Evolutionary conservation across 2,113 vertebrate species (phyloP).

Genomic region (Globicephala melas): DNA sequence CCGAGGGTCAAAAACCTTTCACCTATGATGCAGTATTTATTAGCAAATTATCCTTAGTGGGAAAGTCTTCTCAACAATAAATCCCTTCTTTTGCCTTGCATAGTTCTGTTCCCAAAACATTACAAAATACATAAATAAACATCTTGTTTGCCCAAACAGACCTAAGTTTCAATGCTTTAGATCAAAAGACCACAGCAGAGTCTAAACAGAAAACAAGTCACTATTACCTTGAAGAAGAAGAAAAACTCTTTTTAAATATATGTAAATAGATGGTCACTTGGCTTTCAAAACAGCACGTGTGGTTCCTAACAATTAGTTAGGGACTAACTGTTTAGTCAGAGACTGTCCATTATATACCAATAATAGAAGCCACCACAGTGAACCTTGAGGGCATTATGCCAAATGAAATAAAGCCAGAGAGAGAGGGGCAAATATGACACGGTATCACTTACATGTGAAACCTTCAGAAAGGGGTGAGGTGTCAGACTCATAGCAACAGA

Average conservation of each 20-base stretch:
- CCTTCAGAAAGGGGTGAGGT: neutral
- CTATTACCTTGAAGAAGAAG: neutral
- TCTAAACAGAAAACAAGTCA: slow-evolving; percentile 29
- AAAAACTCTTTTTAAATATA: neutral
- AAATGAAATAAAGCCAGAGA: neutral
- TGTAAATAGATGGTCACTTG: neutral
- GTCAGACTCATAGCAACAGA: neutral
- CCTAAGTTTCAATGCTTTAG: slow-evolving; percentile 21
- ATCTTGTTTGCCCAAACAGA: slow-evolving; percentile 60
- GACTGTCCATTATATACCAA: neutral
- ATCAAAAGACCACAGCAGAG: slow-evolving; percentile 40
- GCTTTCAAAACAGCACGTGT: slow-evolving; percentile 31
- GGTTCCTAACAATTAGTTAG: neutral
- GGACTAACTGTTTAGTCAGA: neutral
- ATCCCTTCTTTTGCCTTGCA: slow-evolving; percentile 22
- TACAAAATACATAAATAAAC: slow-evolving; percentile 64
- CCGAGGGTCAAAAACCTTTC: neutral
- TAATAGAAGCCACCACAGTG: neutral
- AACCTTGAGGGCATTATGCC: neutral
- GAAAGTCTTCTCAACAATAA: slow-evolving; percentile 46
- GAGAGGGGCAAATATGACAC: neutral
- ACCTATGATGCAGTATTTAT: slow-evolving; percentile 46
- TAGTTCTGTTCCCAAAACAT: slow-evolving; percentile 49
- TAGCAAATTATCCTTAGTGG: slow-evolving; percentile 33
- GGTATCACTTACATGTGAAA: neutral